Conservation (phyloP, 2,113 vertebrate species). For the Xerus inauris region DNA sequence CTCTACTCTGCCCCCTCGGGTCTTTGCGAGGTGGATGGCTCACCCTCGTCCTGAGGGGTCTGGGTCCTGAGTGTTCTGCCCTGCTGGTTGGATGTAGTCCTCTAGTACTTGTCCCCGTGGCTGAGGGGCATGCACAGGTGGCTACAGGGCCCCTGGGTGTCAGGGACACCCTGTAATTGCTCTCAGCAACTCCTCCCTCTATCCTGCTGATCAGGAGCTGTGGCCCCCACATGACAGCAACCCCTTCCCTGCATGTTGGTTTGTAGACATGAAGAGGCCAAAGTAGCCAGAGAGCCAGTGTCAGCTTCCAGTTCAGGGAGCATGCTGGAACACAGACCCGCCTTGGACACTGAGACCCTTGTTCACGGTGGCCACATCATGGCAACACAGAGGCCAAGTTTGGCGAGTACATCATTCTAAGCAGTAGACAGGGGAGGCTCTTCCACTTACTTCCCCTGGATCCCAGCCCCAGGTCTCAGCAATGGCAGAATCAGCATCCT, state of each 20-base stretch:
- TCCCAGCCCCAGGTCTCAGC: neutral
- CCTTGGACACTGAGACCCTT: neutral
- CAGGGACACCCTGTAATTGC: neutral
- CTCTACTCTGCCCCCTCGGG: neutral
- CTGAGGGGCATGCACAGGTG: neutral
- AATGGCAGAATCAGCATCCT: neutral
- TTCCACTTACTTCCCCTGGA: no score
- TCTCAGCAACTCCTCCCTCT: fast-evolving
- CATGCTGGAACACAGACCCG: fast-evolving
- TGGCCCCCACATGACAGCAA: fast-evolving
- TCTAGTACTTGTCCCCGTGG: neutral
- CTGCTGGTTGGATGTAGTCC: no score
- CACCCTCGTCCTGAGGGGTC: neutral
- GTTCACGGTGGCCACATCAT: neutral
- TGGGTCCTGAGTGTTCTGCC: no score
- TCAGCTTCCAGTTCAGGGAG: neutral
- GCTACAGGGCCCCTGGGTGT: no score
- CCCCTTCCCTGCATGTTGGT: neutral
- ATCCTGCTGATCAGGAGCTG: neutral
- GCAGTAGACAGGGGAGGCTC: neutral
- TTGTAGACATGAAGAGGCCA: neutral
- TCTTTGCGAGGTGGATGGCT: neutral
- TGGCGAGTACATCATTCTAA: neutral
- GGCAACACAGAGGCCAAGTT: no score
- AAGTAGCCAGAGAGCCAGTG: fast-evolving